A percentile compares a stretch with the other conserved stretches of the same genome.
Conservation (phyloP, 2,113 vertebrate species). For the Heterotis niloticus region DNA sequence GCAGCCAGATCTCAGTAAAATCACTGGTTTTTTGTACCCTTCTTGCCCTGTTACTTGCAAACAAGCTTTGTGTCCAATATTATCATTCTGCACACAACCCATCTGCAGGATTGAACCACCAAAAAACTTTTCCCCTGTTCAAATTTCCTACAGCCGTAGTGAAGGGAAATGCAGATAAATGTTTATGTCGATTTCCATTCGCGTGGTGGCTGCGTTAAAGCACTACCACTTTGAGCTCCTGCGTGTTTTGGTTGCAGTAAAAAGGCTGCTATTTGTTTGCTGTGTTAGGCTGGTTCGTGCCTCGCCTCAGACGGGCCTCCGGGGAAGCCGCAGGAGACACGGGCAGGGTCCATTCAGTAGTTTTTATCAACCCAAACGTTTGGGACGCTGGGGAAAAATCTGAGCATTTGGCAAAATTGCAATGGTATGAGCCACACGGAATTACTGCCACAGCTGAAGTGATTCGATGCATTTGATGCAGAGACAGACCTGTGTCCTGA, state of each 20-base stretch:
- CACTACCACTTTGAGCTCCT: background rate
- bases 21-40: background rate
- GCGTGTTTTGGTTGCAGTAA: background rate
- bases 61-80: conserved; percentile 21
- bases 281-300: background rate
- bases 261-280: background rate
- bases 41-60: background rate
- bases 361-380: background rate
- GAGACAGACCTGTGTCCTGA: no score
- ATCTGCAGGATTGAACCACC: conserved; percentile 27
- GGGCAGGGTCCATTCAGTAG: background rate
- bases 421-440: no score
- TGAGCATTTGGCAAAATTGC: no score
- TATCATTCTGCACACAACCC: background rate
- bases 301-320: background rate
- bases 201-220: background rate
- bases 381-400: no score
- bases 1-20: conserved; percentile 35
- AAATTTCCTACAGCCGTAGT: conserved; percentile 26
- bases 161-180: conserved; percentile 26
- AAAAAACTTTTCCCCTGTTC: conserved; percentile 11
- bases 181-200: conserved; percentile 33
- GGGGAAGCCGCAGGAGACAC: background rate
- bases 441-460: no score
- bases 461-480: no score